Conservation (phyloP, 2,113 vertebrate species). For the Cebus imitator region DNA sequence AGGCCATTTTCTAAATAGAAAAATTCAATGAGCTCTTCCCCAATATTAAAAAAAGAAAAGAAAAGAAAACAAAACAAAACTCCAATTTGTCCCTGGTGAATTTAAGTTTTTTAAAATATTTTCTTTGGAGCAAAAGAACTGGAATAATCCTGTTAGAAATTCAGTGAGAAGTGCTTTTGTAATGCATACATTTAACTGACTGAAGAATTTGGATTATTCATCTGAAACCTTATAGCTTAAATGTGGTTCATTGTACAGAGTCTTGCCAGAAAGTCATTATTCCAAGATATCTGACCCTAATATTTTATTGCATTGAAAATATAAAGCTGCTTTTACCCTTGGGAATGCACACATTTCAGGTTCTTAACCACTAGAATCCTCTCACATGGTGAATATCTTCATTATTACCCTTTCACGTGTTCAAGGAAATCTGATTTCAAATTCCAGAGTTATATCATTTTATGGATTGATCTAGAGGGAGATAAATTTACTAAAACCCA, state of each 20-base stretch:
- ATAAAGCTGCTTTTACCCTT: constrained; percentile 86
- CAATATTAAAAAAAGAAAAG: background rate
- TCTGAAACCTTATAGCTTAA: constrained; percentile 94
- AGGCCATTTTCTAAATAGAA: background rate
- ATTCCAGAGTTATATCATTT: constrained; percentile 77
- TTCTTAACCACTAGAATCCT: constrained; percentile 89
- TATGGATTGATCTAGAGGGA: constrained; percentile 88
- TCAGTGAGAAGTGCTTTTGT: background rate
- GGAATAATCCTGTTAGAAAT: background rate
- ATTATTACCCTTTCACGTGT: constrained; percentile 81
- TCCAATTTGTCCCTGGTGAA: background rate
- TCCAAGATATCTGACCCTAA: constrained; percentile 89
- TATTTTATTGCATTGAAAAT: constrained; percentile 89
- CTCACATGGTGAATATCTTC: constrained; percentile 87
- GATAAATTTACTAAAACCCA: constrained; percentile 87
- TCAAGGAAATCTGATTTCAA: constrained; percentile 87
- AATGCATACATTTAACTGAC: background rate
- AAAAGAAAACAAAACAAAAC: background rate
- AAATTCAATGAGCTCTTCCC: background rate
- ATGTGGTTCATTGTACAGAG: constrained; percentile 91
- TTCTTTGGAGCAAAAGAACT: background rate
- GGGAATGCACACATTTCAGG: constrained; percentile 86
- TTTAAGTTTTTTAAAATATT: background rate
- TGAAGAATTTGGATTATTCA: constrained; percentile 80
- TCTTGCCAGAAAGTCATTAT: constrained; percentile 93